Percentiles rank a stretch among this genome's conserved stretches.
phyloP scores from a whole-genome alignment of 2,797 vertebrate species.

The Enoplosus armatus region DNA sequence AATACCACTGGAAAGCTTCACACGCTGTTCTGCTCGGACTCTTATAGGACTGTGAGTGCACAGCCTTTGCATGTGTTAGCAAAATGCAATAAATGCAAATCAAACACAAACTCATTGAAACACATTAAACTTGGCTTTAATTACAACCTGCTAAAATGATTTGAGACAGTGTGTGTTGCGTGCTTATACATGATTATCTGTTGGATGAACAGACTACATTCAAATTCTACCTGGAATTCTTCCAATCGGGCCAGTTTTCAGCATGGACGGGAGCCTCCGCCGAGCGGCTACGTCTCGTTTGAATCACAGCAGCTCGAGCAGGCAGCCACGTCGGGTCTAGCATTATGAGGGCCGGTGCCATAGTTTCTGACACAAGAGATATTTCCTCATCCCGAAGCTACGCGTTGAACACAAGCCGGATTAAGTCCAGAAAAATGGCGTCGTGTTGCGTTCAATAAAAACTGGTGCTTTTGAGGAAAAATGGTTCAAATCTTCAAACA shows the following conservation, averaged over 20 bases:
- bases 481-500: background rate
- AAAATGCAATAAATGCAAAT: no score
- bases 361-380: background rate
- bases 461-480: background rate
- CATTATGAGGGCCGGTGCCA: background rate
- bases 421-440: background rate
- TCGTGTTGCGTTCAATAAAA: background rate
- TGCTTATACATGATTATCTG: background rate
- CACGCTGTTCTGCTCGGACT: background rate
- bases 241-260: background rate
- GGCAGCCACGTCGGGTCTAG: background rate
- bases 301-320: background rate
- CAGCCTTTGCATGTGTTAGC: background rate
- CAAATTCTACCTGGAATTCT: background rate
- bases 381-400: no score
- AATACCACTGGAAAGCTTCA: constrained; percentile 13
- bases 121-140: no score
- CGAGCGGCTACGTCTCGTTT: background rate
- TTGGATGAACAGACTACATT: background rate
- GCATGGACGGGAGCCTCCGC: background rate
- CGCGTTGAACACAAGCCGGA: background rate
- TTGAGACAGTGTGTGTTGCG: background rate
- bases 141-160: background rate
- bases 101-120: background rate
- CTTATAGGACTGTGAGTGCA: background rate